These are phyloP conservation scores for Xestia xanthographa DNA, from an alignment of 2,888 invertebrate species.

Conservation along the genomic window DNA sequence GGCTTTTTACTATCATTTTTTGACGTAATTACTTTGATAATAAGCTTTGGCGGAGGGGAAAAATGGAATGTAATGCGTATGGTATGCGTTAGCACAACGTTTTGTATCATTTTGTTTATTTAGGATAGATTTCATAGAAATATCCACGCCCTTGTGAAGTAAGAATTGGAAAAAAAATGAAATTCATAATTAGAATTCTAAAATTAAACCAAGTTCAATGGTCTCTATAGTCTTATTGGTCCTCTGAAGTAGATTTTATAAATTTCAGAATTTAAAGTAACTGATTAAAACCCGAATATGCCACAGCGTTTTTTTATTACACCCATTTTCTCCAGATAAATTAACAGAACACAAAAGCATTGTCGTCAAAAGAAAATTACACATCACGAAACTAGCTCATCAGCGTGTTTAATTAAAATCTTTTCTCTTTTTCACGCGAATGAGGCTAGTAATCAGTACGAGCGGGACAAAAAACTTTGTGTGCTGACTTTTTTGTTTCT, in stretches of 20 bases:
- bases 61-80: conserved; percentile 58
- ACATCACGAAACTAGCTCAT: conserved; percentile 72
- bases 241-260: background rate
- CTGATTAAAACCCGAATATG: conserved; percentile 55
- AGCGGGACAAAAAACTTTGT: conserved; percentile 65
- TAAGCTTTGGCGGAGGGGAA: conserved; percentile 42
- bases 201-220: background rate
- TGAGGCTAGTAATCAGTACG: conserved; percentile 64
- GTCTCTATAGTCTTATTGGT: background rate
- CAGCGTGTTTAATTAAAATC: conserved; percentile 75
- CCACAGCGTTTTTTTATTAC: conserved; percentile 44
- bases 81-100: conserved; percentile 33
- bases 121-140: conserved; percentile 32
- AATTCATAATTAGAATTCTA: background rate
- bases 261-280: conserved; percentile 39
- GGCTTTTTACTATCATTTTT: conserved; percentile 64
- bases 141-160: background rate
- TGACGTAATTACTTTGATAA: conserved; percentile 67
- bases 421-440: conserved; percentile 66
- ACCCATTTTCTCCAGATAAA: conserved; percentile 56
- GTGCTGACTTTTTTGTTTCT: conserved; percentile 71
- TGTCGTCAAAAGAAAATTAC: conserved; percentile 74
- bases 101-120: conserved; percentile 57
- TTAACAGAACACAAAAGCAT: conserved; percentile 66
- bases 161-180: background rate